Conservation (phyloP, 2,888 invertebrate genomes). For the Leptarthrus brevirostris region DNA sequence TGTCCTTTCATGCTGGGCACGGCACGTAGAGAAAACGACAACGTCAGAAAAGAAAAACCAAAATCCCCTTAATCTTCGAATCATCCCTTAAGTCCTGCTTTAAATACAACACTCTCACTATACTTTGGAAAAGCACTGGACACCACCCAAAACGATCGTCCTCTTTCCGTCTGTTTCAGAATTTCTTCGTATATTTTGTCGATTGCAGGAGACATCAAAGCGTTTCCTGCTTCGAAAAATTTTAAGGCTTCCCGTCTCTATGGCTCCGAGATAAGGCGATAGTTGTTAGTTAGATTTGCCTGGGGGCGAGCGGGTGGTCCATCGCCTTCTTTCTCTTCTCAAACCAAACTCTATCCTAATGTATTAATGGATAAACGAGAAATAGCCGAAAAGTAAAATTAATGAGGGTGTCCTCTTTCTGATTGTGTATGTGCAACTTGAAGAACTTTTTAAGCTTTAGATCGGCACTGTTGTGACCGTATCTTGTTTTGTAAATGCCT, state of each 20-base stretch:
- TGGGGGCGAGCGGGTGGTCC: too few species aligned
- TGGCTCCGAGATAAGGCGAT: neutral
- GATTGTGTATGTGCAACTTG: constrained; percentile 3
- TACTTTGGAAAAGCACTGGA: too few species aligned
- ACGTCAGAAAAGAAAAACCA: constrained; percentile 48
- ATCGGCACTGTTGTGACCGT: neutral
- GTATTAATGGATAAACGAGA: constrained; percentile 25
- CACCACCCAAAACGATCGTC: neutral
- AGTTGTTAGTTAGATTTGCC: neutral
- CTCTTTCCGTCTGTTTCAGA: neutral
- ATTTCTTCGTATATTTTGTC: neutral
- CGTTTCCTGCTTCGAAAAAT: neutral
- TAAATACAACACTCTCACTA: constrained; percentile 32
- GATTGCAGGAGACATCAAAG: constrained; percentile 26
- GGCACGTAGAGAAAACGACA: too few species aligned
- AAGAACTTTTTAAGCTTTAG: constrained; percentile 19
- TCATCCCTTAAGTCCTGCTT: constrained; percentile 51
- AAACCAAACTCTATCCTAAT: neutral
- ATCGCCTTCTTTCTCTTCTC: too few species aligned
- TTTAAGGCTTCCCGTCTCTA: neutral
- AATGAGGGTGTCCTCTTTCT: constrained; percentile 25
- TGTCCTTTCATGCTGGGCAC: constrained; percentile 2
- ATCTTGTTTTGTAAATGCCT: neutral
- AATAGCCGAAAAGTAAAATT: constrained; percentile 46
- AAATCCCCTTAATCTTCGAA: constrained; percentile 53